Conservation (phyloP, 2,113 vertebrate species). For the Coreoperca whiteheadi region DNA sequence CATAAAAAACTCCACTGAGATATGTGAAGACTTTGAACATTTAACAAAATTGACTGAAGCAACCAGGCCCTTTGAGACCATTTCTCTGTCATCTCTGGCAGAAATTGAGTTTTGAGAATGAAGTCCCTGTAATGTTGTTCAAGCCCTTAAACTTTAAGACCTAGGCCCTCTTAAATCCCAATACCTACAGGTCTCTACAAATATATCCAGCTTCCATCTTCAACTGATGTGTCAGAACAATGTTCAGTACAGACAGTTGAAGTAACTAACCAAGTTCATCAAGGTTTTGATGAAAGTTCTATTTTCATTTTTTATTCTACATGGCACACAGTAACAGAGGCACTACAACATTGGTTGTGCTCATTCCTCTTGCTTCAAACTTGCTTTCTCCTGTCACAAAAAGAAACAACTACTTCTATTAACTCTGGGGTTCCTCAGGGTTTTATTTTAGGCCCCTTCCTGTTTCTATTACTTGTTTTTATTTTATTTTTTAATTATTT, state of each 20-base stretch:
- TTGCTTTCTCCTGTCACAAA: not conserved
- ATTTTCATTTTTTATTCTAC: not conserved
- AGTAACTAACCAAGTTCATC: not conserved
- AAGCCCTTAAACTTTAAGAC: not conserved
- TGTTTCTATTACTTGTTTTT: too few species aligned
- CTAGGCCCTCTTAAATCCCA: not conserved
- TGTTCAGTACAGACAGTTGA: not conserved
- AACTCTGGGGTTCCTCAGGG: slow-evolving; percentile 6
- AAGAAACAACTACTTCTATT: not conserved
- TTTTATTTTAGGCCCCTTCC: not conserved
- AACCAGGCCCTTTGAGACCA: not conserved
- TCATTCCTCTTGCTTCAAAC: not conserved
- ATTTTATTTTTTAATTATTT: too few species aligned
- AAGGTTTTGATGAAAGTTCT: not conserved
- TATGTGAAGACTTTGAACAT: slow-evolving; percentile 1
- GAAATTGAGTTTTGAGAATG: not conserved
- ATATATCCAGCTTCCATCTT: not conserved
- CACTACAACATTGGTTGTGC: not conserved
- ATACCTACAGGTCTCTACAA: not conserved
- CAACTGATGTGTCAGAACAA: not conserved
- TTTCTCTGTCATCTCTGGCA: not conserved
- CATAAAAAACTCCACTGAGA: slow-evolving; percentile 12
- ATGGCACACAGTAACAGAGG: too few species aligned
- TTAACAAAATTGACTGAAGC: slow-evolving; percentile 15
- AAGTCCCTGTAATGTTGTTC: not conserved